Conservation (phyloP, 2,888 invertebrate genomes). For the Globia sparganii region DNA sequence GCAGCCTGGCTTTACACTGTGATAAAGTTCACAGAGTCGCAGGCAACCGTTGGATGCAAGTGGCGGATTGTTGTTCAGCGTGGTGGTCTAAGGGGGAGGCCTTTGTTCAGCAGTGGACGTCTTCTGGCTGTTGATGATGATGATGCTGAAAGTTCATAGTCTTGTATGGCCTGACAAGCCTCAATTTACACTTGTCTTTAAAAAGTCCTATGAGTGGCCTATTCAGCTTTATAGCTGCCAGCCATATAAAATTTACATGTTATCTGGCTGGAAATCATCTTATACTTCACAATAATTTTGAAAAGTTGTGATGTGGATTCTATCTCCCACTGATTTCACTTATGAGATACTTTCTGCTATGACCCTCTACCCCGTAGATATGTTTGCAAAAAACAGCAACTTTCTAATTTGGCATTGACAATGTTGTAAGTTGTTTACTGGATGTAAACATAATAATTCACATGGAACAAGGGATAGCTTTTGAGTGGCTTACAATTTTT, state of each 20-base stretch:
- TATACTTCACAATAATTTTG: not conserved
- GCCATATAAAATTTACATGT: not conserved
- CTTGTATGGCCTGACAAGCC: not conserved
- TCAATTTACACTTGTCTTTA: not conserved
- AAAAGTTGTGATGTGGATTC: not conserved
- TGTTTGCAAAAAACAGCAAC: constrained; percentile 12
- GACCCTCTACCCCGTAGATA: not conserved
- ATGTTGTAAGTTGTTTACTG: not conserved
- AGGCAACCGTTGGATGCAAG: no score
- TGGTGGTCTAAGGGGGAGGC: no score
- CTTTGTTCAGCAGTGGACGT: no score
- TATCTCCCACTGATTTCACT: not conserved
- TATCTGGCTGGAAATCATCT: not conserved
- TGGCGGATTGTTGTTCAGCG: no score
- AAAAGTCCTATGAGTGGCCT: not conserved
- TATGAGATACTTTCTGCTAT: not conserved
- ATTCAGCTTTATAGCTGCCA: not conserved
- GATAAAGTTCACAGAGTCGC: no score
- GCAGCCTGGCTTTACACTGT: not conserved
- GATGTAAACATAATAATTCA: not conserved
- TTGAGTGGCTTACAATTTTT: not conserved
- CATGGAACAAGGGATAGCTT: not conserved
- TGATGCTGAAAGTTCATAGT: no score
- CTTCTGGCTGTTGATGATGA: no score
- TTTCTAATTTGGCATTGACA: constrained; percentile 22